phyloP scores from a whole-genome alignment of 2,113 vertebrate genomes.

The Etia nguti region DNA sequence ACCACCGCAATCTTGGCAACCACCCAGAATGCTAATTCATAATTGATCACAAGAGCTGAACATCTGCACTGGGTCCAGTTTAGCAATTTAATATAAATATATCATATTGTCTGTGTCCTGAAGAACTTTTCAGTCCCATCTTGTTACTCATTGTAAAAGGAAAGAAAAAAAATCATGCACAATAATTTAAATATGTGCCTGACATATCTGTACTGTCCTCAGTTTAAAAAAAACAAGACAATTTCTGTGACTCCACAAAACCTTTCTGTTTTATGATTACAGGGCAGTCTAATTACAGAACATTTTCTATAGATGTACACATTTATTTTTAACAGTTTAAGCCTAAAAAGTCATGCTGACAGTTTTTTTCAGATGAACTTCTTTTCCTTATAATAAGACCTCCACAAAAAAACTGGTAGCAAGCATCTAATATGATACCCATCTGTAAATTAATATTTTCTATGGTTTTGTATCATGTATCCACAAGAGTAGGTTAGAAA shows the following conservation, averaged over 20 bases:
- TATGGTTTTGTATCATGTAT: not conserved
- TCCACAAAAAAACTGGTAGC: not conserved
- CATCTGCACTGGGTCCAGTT: not conserved
- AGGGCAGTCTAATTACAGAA: not conserved
- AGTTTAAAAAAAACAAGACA: too few relatives aligned
- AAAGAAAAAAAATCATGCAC: not conserved
- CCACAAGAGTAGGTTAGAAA: not conserved
- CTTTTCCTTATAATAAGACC: not conserved
- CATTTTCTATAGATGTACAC: not conserved
- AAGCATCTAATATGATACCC: not conserved
- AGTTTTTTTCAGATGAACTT: not conserved
- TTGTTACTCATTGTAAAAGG: not conserved
- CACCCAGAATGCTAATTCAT: slow-evolving; percentile 21
- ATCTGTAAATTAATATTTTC: not conserved
- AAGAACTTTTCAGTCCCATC: not conserved
- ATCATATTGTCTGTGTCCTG: not conserved
- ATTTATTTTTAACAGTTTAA: not conserved
- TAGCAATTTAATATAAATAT: not conserved
- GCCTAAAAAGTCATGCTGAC: not conserved
- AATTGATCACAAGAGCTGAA: slow-evolving; percentile 42
- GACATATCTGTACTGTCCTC: not conserved
- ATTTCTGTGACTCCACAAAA: too few relatives aligned
- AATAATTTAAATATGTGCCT: not conserved
- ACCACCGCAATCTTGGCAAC: not conserved
- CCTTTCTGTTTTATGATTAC: not conserved